Conservation (phyloP, 1,140 invertebrate genomes). For the Pantala flavescens region DNA sequence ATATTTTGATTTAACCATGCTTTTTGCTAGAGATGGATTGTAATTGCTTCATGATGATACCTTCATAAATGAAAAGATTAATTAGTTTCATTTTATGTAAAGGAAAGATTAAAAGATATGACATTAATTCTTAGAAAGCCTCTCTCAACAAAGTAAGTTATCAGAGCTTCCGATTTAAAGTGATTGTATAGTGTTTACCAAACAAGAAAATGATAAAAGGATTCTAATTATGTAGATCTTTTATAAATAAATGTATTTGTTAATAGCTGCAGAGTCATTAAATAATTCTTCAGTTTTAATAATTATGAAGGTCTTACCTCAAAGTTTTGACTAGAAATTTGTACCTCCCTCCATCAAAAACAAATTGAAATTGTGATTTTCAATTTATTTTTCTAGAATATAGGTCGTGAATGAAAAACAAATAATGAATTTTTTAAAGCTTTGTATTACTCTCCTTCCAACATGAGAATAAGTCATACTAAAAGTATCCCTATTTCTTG, state of each 20-base stretch:
- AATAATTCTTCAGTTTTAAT: no score
- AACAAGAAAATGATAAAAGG: not conserved
- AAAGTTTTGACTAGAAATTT: no score
- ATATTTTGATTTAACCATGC: not conserved
- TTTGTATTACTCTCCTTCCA: no score
- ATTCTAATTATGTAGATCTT: not conserved
- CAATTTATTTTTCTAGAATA: no score
- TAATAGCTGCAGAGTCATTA: not conserved
- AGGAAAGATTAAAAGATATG: not conserved
- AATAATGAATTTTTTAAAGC: no score
- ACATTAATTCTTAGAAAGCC: not conserved
- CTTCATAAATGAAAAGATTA: not conserved
- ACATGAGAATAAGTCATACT: no score
- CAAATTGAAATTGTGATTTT: no score
- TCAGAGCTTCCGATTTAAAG: not conserved
- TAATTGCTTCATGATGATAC: not conserved
- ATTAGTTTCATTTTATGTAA: not conserved
- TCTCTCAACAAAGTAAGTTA: not conserved
- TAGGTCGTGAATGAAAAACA: no score
- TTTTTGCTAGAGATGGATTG: not conserved
- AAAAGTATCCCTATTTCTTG: no score
- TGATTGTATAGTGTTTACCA: not conserved
- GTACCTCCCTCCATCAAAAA: no score
- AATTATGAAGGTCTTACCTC: no score
- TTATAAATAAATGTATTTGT: conserved; percentile 9